Evolutionary conservation across 2,888 invertebrate genomes (phyloP).

Genomic region (Dendrolimus houi): DNA sequence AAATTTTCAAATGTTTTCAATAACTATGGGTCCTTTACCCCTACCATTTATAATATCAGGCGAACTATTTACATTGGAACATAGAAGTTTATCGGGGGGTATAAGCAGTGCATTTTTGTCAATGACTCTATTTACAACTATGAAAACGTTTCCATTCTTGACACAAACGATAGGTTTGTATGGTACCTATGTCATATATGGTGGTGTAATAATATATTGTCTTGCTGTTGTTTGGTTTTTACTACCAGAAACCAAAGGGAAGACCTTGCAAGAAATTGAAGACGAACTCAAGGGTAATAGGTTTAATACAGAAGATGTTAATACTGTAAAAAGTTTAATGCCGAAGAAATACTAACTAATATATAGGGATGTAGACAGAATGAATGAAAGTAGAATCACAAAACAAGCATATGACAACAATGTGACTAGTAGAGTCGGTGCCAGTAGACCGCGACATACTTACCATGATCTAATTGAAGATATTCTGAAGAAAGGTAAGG

Average conservation of each 20-base stretch:
- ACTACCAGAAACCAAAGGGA: constrained; percentile 51
- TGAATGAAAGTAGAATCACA: no score
- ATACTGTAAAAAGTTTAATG: constrained; percentile 8
- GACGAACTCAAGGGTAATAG: constrained; percentile 45
- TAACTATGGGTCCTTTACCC: constrained; percentile 76
- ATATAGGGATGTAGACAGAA: not conserved
- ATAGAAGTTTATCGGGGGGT: constrained; percentile 73
- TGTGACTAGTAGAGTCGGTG: no score
- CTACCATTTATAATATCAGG: constrained; percentile 82
- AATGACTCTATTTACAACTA: constrained; percentile 36
- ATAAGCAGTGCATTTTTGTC: constrained; percentile 46
- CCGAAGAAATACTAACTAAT: not conserved
- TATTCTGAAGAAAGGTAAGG: no score
- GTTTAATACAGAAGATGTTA: constrained; percentile 8
- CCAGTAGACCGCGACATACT: no score
- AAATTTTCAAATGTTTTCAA: constrained; percentile 63
- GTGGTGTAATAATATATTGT: constrained; percentile 36
- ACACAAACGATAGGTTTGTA: constrained; percentile 34
- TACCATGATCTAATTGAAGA: no score
- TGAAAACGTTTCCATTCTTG: constrained; percentile 42
- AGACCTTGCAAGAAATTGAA: constrained; percentile 51
- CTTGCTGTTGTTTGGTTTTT: constrained; percentile 35
- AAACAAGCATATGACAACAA: no score
- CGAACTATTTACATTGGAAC: constrained; percentile 78
- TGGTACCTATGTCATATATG: constrained; percentile 43